Evolutionary conservation across 1,140 invertebrate species (phyloP).

Genomic region (Scaptomyza montana): DNA sequence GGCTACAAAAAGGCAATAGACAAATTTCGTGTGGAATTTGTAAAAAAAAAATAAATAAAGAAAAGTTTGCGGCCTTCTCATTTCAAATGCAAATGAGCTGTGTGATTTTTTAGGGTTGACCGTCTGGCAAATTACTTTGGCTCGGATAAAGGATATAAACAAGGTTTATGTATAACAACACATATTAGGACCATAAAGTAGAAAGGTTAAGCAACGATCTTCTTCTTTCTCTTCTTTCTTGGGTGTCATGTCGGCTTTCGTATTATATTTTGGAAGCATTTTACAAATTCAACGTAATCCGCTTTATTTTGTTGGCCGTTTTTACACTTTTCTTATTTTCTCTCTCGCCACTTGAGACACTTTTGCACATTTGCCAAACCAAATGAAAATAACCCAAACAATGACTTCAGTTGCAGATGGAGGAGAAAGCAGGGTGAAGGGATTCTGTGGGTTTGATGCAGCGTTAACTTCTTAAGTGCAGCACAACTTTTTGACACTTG

Average conservation of each 20-base stretch:
- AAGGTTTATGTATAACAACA: conserved; percentile 56
- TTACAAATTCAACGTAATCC: conserved; percentile 54
- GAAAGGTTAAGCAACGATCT: background rate
- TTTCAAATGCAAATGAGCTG: conserved; percentile 75
- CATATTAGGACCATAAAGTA: conserved; percentile 59
- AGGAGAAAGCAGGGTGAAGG: background rate
- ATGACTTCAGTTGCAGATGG: background rate
- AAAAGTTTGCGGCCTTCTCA: conserved; percentile 36
- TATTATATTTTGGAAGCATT: conserved; percentile 37
- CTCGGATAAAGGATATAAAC: conserved; percentile 50
- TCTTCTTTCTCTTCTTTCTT: background rate
- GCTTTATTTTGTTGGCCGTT: conserved; percentile 53
- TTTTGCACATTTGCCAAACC: conserved; percentile 35
- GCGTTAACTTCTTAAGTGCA: conserved; percentile 79
- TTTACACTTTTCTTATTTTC: conserved; percentile 20
- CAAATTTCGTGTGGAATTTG: conserved; percentile 60
- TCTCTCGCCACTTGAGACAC: conserved; percentile 19
- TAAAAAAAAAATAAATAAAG: conserved; percentile 54
- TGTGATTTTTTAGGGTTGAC: background rate
- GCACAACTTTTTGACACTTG: conserved; percentile 78
- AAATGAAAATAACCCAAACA: conserved; percentile 45
- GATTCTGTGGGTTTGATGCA: conserved; percentile 5
- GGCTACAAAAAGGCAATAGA: background rate
- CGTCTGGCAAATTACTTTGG: conserved; percentile 62
- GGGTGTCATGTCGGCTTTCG: conserved; percentile 44